Evolutionary conservation across 1,140 invertebrate species (phyloP).

Genomic region (Medauroidea extradentata): DNA sequence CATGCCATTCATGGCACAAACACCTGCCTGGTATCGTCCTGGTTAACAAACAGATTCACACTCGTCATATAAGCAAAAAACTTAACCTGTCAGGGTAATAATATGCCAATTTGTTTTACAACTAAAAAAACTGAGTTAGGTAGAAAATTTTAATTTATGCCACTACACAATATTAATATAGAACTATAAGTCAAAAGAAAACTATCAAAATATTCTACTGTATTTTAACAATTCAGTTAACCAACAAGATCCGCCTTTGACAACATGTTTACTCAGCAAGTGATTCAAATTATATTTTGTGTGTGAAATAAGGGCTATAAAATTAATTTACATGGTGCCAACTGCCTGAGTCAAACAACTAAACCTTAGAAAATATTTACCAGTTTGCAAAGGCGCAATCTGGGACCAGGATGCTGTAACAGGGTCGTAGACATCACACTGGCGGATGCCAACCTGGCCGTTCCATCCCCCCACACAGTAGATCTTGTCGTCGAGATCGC

Average conservation of each 20-base stretch:
- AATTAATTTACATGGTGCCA: too few relatives aligned
- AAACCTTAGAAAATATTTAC: too few relatives aligned
- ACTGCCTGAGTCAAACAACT: too few relatives aligned
- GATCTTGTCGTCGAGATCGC: slow-evolving; percentile 60
- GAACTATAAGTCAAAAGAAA: too few relatives aligned
- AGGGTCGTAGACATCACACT: slow-evolving; percentile 70
- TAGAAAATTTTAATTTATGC: too few relatives aligned
- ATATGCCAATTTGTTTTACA: background rate
- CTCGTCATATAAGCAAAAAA: background rate
- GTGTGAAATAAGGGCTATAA: too few relatives aligned
- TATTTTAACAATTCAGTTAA: too few relatives aligned
- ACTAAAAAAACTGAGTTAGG: background rate
- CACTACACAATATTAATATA: too few relatives aligned
- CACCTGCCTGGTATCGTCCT: slow-evolving; percentile 75
- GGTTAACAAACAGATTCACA: slow-evolving; percentile 4
- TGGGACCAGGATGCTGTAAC: slow-evolving; percentile 57
- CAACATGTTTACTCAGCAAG: too few relatives aligned
- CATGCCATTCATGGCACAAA: slow-evolving; percentile 58
- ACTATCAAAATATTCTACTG: too few relatives aligned
- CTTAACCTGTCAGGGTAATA: background rate
- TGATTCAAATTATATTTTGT: too few relatives aligned
- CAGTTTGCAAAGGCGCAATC: slow-evolving; percentile 60
- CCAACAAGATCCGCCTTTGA: too few relatives aligned
- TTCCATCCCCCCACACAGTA: slow-evolving; percentile 80
- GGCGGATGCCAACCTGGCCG: slow-evolving; percentile 66